Evolutionary conservation across 2,888 invertebrate genomes (phyloP), one percentile per base, ranked within the genome.

Genomic region (Anoncus sp.): DNA sequence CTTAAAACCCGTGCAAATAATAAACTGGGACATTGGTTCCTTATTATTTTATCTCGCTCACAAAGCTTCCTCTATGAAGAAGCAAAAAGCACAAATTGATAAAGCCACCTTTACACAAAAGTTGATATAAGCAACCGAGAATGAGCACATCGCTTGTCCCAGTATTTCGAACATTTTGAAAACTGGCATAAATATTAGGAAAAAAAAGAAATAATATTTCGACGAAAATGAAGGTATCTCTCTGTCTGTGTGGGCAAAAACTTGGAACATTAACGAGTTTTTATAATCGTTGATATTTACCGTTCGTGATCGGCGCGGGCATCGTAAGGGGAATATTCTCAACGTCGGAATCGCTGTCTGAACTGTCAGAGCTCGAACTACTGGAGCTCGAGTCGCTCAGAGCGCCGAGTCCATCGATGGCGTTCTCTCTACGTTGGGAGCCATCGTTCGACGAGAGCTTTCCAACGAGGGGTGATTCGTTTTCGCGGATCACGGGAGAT

Each of bases 331-430:
- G 81, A 57, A 81, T 76, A 81, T 82, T 88, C 85, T 87, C 90
- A 31, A 91, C 87, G 69, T 92, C 92, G 38, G 91, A 92, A 72
- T 93, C 92, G 76, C 92, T 92, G 81, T 93, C 93, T 35, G 92
- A 92, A 75, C 90, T 91, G 43, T 89, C 90, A 1, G 91, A 90
- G 81, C 89, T 88, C 5, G 90, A 90, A 70, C 88, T 89, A 75
- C 89, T 90, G 6, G 91, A 88, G 81, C 86, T 89, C 18, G 90
- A 88, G 74, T 90, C 90, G 75, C 90, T 91, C 7, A 90, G 85
- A 49, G 85, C 85, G 18, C 86, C 85, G 10, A 77, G 53, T 45
- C 83, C 83, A 49, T 82, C 71, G 12, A 65, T 45, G 3, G 45
- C 38, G 18, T 47, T 85, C 55, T 86, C 82, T 35, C 57, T 71